Evolutionary conservation across 2,797 vertebrate genomes (phyloP).

Genomic region (Manis crassicaudata): DNA sequence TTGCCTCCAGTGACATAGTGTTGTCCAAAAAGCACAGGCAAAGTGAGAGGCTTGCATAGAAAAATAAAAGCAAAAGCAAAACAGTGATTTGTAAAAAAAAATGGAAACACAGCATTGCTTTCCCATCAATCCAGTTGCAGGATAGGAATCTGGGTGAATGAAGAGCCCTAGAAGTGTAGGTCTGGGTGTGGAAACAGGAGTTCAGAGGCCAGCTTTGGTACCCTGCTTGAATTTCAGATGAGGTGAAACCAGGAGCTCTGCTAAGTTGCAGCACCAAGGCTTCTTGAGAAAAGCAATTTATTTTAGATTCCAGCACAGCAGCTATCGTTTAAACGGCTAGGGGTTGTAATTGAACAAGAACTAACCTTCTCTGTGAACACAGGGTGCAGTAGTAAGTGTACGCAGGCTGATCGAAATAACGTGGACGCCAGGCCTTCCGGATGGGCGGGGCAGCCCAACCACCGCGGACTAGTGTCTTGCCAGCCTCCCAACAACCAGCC

Average conservation of each 20-base stretch:
- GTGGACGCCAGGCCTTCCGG: neutral
- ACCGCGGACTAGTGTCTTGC: neutral
- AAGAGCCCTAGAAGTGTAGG: slow-evolving; percentile 21
- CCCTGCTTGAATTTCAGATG: slow-evolving; percentile 81
- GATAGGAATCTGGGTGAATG: neutral
- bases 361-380: slow-evolving; percentile 74
- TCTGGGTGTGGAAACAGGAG: slow-evolving; percentile 41
- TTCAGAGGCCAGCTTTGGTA: slow-evolving; percentile 70
- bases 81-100: neutral
- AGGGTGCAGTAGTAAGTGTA: slow-evolving; percentile 74
- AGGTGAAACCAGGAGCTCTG: slow-evolving; percentile 77
- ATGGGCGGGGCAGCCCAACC: neutral
- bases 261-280: slow-evolving; percentile 75
- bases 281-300: slow-evolving; percentile 87
- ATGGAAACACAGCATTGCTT: neutral
- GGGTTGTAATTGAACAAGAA: slow-evolving; percentile 85
- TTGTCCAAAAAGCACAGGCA: neutral
- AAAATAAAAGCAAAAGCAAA: slow-evolving; percentile 33
- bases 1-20: neutral
- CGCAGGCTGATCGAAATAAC: slow-evolving; percentile 64
- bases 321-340: slow-evolving; percentile 86
- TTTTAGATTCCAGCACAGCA: slow-evolving; percentile 86
- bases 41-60: neutral
- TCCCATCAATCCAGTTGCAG: slow-evolving; percentile 37
- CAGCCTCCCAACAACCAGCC: neutral